Evolutionary conservation across 2,888 invertebrate species (phyloP), one percentile per base, ranked within the genome.

Genomic region (Phengaris arion): DNA sequence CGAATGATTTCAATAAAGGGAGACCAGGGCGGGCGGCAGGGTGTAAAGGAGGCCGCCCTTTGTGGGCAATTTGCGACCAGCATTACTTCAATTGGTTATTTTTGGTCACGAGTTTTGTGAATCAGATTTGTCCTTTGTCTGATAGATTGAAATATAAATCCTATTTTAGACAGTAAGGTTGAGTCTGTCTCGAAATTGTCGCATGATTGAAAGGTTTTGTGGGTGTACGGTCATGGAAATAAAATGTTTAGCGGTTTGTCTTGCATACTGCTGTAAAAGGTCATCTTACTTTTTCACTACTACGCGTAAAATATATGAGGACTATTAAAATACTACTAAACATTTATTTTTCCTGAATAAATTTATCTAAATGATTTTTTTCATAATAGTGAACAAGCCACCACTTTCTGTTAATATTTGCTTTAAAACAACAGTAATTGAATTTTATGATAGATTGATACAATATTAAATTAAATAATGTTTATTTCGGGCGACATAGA

Each of bases 1-100:
- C 69, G n/a, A 69, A 69, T 69, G n/a, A 69, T 48, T 69, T 69
- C 69, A 69, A 69, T 69, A 69, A 69, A 69, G 48, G 69, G 46
- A n/a, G 69, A 12, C 48, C 5, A 12, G 68, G 68, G 68, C 68
- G 68, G 64, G 4, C 6, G 54, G 54, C 12, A 6, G 4, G 55
- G 55, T 7, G 10, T 1, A n/a, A 13, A 8, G 57, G 2, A 6
- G 35, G 64, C 13, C 45, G 64, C 35, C 52, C 8, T 35, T 35
- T 64, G 22, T 59, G 35, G 12, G 64, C 45, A 64, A 64, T 64
- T 69, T 69, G 46, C 69, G 15, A 69, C 69, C 69, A 68, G 68
- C 46, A 68, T 68, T 68, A 69, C 69, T 48, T 48, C 48, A 2
- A 69, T 69, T 69, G 69, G 48, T 69, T 48, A 48, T 69, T 69